phyloP scores from a whole-genome alignment of 2,113 vertebrate species.

The Centrocercus urophasianus region DNA sequence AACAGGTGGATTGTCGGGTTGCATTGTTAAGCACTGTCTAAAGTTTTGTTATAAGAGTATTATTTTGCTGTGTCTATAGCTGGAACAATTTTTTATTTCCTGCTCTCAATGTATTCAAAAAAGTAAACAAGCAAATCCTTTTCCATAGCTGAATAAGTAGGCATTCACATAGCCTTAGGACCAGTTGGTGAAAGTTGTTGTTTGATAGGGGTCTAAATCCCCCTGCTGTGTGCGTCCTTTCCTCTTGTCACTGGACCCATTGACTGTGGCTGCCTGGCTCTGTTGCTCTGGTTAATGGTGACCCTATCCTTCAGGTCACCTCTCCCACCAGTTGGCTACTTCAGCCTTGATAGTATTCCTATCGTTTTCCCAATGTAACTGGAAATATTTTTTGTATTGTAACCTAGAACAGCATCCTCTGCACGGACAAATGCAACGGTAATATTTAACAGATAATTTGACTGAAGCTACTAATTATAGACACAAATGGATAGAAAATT shows the following conservation, averaged over 20 bases:
- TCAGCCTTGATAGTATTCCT: neutral
- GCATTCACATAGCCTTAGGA: neutral
- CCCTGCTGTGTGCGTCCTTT: accelerated
- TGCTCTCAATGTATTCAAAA: neutral
- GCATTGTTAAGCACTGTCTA: neutral
- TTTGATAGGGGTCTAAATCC: neutral
- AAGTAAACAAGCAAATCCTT: neutral
- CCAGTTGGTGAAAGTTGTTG: neutral
- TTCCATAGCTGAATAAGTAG: neutral
- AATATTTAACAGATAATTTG: neutral
- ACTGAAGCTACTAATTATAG: neutral
- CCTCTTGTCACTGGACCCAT: neutral
- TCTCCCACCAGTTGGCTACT: neutral
- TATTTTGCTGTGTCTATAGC: neutral
- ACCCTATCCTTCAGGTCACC: neutral
- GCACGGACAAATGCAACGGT: neutral
- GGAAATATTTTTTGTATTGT: neutral
- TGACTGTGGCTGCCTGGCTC: neutral
- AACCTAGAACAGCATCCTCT: neutral
- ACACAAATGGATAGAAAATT: neutral
- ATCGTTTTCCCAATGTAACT: neutral
- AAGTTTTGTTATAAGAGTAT: neutral
- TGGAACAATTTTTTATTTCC: neutral
- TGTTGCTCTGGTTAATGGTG: neutral
- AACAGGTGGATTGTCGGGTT: neutral